A percentile compares a stretch with the other conserved stretches of the same genome.
These are phyloP conservation scores for Ephydatia muelleri DNA, from an alignment of 37 sponge, comb jelly and placozoan species.

Conservation along the genomic window DNA sequence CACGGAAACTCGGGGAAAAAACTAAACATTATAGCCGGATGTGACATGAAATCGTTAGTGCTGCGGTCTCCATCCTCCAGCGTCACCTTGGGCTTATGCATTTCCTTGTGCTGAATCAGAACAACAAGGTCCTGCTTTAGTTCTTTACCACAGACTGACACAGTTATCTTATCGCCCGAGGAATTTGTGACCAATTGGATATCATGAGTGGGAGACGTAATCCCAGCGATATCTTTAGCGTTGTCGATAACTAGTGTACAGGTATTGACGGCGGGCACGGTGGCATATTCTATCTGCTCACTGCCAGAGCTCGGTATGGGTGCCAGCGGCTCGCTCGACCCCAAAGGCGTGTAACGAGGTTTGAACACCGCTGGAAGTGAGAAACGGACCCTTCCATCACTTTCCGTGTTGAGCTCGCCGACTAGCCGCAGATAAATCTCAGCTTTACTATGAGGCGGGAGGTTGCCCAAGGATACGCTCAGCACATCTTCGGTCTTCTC, in stretches of 20 bases:
- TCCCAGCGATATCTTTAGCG: conserved; percentile 16
- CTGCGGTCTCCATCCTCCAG: conserved; percentile 20
- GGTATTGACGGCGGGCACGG: conserved; percentile 14
- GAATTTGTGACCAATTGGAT: neutral
- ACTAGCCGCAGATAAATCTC: too few species aligned
- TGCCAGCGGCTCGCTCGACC: conserved; percentile 19
- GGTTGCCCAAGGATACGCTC: too few species aligned
- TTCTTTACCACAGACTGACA: neutral
- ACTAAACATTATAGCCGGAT: conserved; percentile 56
- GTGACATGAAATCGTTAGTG: conserved; percentile 20
- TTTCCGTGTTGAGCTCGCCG: neutral
- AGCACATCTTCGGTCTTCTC: too few species aligned
- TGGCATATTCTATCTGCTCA: neutral
- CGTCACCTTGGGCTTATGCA: conserved; percentile 22
- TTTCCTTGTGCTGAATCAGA: conserved; percentile 35
- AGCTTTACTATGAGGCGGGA: too few species aligned
- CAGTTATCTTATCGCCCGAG: neutral
- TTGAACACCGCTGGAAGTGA: conserved; percentile 64
- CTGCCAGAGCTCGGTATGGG: conserved; percentile 37
- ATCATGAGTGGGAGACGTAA: conserved; percentile 66
- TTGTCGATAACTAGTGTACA: neutral
- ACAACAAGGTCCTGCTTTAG: conserved; percentile 46
- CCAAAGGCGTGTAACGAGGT: conserved; percentile 55
- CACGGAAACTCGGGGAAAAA: conserved; percentile 61
- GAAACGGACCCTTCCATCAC: conserved; percentile 56